Evolutionary conservation across 2,113 vertebrate genomes (phyloP), one percentile per base, ranked within the genome.

Genomic region (Hiodon tergisus): DNA sequence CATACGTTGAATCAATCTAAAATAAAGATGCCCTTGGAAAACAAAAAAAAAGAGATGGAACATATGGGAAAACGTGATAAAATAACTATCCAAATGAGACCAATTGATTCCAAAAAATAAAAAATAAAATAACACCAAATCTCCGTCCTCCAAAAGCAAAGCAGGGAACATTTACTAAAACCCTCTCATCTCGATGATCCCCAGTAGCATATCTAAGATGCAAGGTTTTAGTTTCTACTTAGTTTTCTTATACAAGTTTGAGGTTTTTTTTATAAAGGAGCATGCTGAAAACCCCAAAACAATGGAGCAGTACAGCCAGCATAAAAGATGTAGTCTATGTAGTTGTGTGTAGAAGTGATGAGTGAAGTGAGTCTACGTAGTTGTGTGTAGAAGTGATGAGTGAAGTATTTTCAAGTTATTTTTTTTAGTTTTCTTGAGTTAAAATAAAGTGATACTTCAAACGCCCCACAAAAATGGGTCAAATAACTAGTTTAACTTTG

Each of bases 21-120:
- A 81, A 82, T 85, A 80, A 82, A 81, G 79, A 81, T 67, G 76
- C 79, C 80, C 81, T 80, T 76, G 76, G 72, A 79, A 79, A 77
- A 76, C 0, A 31, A 31, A 78, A 71, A 78, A 75, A 81, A 74
- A 66, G 60, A 77, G 54, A 60, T 46, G 62, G 59, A 57, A 69
- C 48, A 66, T 14, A 63, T 72, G 68, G 73, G 52, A 66, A 72
- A 75, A 74, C 50, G 59, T 69, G 76, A 78, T 75, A n/a, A 59
- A 59, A 57, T 13, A 10, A 71, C 8, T n/a, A 5, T 71, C 55
- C 59, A 54, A 71, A 16, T 57, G 60, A 48, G 70, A 52, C 70
- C 46, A 13, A 59, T 71, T 71, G 16, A n/a, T 59, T 6, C 48
- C 55, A 71, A 48, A 71, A 71, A 57, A 31, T 31, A 31, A 31